A percentile compares a stretch with the other conserved stretches of the same genome.
Conservation (phyloP, 1,140 invertebrate genomes). For the Rhynchophorus ferrugineus region DNA sequence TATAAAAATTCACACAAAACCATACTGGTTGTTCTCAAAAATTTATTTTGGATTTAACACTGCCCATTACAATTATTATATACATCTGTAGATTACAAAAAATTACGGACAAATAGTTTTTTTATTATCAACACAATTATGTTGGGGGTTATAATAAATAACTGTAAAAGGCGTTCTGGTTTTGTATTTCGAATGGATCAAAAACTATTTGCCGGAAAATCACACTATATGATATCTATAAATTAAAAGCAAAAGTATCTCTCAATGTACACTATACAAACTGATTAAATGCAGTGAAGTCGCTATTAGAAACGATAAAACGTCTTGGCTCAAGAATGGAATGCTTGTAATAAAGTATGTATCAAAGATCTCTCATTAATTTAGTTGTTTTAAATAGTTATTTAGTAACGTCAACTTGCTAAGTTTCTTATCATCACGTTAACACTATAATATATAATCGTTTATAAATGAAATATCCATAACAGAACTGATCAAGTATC, state of each 20-base stretch:
- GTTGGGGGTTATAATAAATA: neutral
- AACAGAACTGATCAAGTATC: too few relatives aligned
- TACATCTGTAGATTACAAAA: constrained; percentile 16
- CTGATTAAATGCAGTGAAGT: neutral
- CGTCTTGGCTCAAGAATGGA: neutral
- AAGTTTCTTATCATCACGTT: neutral
- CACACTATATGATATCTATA: too few relatives aligned
- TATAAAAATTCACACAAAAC: neutral
- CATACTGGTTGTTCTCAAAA: neutral
- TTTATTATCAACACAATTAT: neutral
- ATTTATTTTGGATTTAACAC: constrained; percentile 20
- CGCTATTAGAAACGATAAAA: too few relatives aligned
- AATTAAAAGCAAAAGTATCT: constrained; percentile 4
- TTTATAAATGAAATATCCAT: too few relatives aligned
- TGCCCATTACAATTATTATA: constrained; percentile 26
- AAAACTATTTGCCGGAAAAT: neutral
- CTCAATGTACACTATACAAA: constrained; percentile 7
- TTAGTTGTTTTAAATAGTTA: neutral
- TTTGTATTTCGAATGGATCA: too few relatives aligned
- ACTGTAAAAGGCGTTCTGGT: too few relatives aligned
- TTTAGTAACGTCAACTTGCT: neutral
- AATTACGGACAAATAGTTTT: constrained; percentile 18
- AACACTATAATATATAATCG: too few relatives aligned
- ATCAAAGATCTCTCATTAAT: too few relatives aligned
- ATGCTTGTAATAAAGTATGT: neutral